Percentiles rank a stretch among this genome's conserved stretches.
phyloP scores from a whole-genome alignment of 2,888 invertebrate species.

The Drosophila glabriapex region DNA sequence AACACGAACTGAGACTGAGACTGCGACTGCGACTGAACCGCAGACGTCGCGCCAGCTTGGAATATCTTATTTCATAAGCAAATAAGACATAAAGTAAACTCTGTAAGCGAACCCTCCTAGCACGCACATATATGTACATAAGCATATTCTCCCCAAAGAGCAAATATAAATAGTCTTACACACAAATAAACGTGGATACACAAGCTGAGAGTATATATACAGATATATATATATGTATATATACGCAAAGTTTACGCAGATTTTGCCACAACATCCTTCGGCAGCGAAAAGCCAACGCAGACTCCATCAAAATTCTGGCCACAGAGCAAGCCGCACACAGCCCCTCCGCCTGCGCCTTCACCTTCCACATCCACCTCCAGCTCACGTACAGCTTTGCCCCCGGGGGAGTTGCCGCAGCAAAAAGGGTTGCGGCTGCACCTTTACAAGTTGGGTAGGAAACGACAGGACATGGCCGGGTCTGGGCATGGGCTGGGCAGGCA shows the following conservation, averaged over 20 bases:
- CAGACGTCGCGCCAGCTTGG: constrained; percentile 39
- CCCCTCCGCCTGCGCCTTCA: constrained; percentile 1
- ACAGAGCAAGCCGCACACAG: constrained; percentile 63
- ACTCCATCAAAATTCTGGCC: constrained; percentile 83
- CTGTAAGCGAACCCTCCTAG: constrained; percentile 47
- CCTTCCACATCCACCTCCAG: constrained; percentile 3
- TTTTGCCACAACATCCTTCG: constrained; percentile 71
- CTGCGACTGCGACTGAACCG: constrained; percentile 21
- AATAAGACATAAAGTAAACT: constrained; percentile 78
- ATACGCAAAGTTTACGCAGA: constrained; percentile 76
- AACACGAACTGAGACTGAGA: constrained; percentile 9
- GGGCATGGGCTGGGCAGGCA: neutral
- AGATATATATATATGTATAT: constrained; percentile 9
- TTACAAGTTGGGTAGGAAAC: constrained; percentile 24
- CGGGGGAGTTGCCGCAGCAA: constrained; percentile 62
- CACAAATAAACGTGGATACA: constrained; percentile 3
- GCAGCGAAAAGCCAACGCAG: constrained; percentile 56
- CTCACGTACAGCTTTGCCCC: constrained; percentile 48
- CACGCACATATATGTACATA: constrained; percentile 31
- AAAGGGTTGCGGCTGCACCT: constrained; percentile 78
- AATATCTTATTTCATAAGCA: constrained; percentile 81
- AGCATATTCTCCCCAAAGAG: constrained; percentile 25
- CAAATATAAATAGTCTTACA: constrained; percentile 46
- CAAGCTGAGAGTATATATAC: neutral
- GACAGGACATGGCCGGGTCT: neutral